A percentile compares a stretch with the other conserved stretches of the same genome.
Evolutionary conservation across 1,140 invertebrate species (phyloP).

Genomic region (Drosophila tani): DNA sequence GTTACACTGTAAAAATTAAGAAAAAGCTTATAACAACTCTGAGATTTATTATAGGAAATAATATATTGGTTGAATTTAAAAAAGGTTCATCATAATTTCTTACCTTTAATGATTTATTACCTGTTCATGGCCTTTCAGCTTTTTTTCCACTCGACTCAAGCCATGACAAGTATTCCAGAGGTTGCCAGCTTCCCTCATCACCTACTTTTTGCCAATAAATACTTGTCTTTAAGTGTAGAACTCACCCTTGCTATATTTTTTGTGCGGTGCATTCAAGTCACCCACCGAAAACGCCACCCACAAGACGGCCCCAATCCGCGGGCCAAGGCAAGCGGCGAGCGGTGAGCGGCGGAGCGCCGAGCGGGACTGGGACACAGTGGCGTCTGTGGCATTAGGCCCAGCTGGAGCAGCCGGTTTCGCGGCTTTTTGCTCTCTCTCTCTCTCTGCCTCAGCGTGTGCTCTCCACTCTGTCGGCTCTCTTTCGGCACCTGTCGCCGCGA

Average conservation of each 20-base stretch:
- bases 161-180: background rate
- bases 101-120: too few relatives aligned
- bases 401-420: constrained; percentile 27
- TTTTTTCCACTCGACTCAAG: background rate
- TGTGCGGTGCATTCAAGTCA: background rate
- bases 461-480: constrained; percentile 14
- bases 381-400: constrained; percentile 39
- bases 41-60: too few relatives aligned
- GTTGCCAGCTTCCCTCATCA: background rate
- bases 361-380: constrained; percentile 36
- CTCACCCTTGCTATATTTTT: too few relatives aligned
- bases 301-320: constrained; percentile 44
- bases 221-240: background rate
- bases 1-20: background rate
- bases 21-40: too few relatives aligned
- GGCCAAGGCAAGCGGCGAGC: constrained; percentile 12
- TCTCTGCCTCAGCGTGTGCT: background rate
- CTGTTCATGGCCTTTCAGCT: background rate
- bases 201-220: background rate
- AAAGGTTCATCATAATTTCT: too few relatives aligned
- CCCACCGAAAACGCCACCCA: constrained; percentile 15
- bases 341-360: background rate
- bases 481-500: constrained; percentile 70
- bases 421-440: background rate
- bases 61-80: too few relatives aligned